Base-by-base conservation (phyloP, 1,140 invertebrate genomes). In the Megalopta genalis region DNA sequence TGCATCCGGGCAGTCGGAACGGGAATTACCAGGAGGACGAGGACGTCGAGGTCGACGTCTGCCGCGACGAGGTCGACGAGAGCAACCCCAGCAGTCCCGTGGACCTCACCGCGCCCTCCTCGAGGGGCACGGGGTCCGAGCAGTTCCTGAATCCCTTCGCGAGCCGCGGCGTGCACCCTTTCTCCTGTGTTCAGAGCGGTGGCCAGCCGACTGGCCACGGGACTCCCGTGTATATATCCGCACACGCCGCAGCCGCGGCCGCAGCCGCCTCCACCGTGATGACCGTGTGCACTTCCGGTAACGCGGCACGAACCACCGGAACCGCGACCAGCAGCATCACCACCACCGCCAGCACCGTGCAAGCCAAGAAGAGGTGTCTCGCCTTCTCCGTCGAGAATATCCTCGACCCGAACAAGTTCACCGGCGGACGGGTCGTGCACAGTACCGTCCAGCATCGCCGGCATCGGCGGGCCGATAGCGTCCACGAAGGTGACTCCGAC, bases 381-480 rank as follows among this genome's bases (percentile, higher is more conserved):
- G 96, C 96, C 0, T 98, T 98, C 91, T 98, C 97, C 6, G 97
- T 98, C 8, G 97, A 98, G 91, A 98, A 98, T 90, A 98, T 98
- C 74, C 92, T 98, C 49, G 97, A 98, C 90, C 97, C 97, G 0
- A 97, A 96, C 79, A 98, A 98, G 91, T 98, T 98, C 90, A 98
- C 96, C 12, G 97, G 97, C 6, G 93, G 89, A 83, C 89, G 88
- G 46, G 81, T 89, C 46, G 82, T 92, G n/a, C 84, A 87, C 65
- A 84, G 69, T 49, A 81, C 88, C 74, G 73, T 89, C 42, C 88
- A 85, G 76, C 90, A 89, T 80, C 90, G 89, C 42, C 92, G 92
- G 77, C 92, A 91, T 75, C 93, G 92, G 88, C 92, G 91, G 73
- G 87, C 88, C 62, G 90, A 89, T 39, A 93, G 91, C 76, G 84